phyloP scores from a whole-genome alignment of 2,113 vertebrate species.

The Pitta sordida region DNA sequence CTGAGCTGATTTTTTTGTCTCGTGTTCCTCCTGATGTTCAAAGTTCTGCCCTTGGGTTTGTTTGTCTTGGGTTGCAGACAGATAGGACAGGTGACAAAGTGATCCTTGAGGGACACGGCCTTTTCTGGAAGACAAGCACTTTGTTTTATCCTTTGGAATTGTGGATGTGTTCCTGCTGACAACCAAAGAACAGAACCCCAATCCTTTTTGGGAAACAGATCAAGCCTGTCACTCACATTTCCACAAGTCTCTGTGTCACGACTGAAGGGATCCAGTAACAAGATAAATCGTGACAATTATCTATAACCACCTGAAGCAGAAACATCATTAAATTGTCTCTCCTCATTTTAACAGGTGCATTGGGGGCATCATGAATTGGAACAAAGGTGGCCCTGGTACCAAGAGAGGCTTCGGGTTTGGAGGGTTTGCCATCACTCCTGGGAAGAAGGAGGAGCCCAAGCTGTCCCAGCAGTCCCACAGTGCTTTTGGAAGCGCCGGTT shows the following conservation, averaged over 20 bases:
- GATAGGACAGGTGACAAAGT: background rate
- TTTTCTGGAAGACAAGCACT: background rate
- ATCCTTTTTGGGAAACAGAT: background rate
- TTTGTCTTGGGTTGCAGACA: background rate
- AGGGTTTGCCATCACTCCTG: constrained; percentile 87
- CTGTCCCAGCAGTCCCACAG: constrained; percentile 82
- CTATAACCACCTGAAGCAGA: background rate
- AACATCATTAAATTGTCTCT: background rate
- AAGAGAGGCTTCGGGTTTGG: constrained; percentile 98
- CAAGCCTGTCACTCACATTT: background rate
- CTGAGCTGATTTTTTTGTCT: background rate
- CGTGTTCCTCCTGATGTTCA: background rate
- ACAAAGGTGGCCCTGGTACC: constrained; percentile 90
- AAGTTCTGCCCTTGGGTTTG: background rate
- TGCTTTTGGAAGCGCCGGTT: constrained; percentile 80
- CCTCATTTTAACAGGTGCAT: constrained; percentile 23
- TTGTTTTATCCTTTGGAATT: background rate
- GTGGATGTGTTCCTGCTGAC: background rate
- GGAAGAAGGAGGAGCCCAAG: constrained; percentile 91
- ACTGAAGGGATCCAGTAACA: background rate
- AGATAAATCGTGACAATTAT: background rate
- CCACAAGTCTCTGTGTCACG: background rate
- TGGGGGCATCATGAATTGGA: constrained; percentile 90
- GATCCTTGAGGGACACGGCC: rapidly evolving
- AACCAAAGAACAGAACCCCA: background rate